Evolutionary conservation across 2,797 vertebrate genomes (phyloP).

Genomic region (Megalops cyprinoides): DNA sequence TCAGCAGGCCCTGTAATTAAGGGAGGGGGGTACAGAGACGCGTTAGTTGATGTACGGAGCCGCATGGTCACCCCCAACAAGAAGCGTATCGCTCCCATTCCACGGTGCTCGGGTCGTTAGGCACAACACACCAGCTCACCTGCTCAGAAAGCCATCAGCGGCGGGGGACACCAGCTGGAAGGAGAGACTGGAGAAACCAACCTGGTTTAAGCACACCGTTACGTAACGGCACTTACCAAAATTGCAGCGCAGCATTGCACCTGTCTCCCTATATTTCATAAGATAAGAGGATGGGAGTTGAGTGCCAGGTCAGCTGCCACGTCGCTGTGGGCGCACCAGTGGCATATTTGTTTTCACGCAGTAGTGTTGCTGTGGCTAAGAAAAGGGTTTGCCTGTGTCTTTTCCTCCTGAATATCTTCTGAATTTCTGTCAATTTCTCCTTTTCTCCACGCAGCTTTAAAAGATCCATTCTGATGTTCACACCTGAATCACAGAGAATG

Average conservation of each 20-base stretch:
- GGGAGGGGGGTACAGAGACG: background rate
- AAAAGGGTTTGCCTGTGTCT: background rate
- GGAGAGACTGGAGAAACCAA: conserved; percentile 39
- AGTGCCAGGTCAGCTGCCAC: background rate
- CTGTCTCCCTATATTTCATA: background rate
- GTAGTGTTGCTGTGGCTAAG: background rate
- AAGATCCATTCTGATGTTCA: background rate
- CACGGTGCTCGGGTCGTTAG: background rate
- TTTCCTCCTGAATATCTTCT: background rate
- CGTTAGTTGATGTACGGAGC: background rate
- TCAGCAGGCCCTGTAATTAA: too few species aligned
- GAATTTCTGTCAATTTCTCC: background rate
- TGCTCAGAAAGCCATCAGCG: background rate
- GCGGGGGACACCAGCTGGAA: background rate
- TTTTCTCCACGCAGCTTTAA: background rate
- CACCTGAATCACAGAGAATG: too few species aligned
- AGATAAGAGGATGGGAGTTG: background rate
- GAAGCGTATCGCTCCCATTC: background rate
- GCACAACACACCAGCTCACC: background rate
- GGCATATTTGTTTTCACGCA: background rate
- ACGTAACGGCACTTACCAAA: conserved; percentile 49
- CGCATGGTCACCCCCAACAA: background rate
- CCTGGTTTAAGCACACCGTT: conserved; percentile 46
- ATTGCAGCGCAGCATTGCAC: conserved; percentile 30
- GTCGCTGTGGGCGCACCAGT: too few species aligned